Percentiles rank a stretch among this genome's conserved stretches.
Conservation (phyloP, 2,113 vertebrate genomes). For the Pelusios castaneus region DNA sequence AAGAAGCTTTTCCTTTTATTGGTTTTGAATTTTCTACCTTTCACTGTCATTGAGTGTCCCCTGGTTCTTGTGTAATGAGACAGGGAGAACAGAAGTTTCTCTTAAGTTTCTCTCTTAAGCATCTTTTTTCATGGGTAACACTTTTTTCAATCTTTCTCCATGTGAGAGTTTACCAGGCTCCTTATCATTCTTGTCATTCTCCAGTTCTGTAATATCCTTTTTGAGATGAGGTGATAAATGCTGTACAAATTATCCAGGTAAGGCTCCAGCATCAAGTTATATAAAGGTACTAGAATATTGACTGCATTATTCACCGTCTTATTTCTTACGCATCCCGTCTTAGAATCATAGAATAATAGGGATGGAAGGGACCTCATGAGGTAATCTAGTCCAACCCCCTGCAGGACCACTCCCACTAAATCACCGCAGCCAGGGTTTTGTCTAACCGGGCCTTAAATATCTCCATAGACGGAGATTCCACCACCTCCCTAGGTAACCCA, state of each 20-base stretch:
- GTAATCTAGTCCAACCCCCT: too few relatives aligned
- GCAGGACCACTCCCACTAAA: too few relatives aligned
- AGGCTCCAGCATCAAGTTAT: not conserved
- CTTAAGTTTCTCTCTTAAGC: not conserved
- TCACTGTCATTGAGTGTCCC: not conserved
- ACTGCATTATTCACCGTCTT: not conserved
- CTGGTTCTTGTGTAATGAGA: not conserved
- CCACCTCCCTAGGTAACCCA: too few relatives aligned
- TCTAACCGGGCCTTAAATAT: too few relatives aligned
- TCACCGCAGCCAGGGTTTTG: too few relatives aligned
- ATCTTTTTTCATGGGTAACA: not conserved
- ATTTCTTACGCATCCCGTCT: not conserved
- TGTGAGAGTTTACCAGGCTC: not conserved
- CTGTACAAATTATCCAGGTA: not conserved
- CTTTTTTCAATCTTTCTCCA: not conserved
- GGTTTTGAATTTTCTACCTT: not conserved
- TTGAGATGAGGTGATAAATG: not conserved
- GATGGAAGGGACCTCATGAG: too few relatives aligned
- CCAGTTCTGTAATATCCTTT: not conserved
- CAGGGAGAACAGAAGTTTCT: not conserved
- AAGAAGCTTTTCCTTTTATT: not conserved
- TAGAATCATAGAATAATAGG: too few relatives aligned
- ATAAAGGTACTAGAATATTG: not conserved
- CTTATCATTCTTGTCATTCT: not conserved
- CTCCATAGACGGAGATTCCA: too few relatives aligned